These are phyloP conservation scores for Odontomyia ornata DNA, from an alignment of 2,888 invertebrate species.

Conservation along the genomic window DNA sequence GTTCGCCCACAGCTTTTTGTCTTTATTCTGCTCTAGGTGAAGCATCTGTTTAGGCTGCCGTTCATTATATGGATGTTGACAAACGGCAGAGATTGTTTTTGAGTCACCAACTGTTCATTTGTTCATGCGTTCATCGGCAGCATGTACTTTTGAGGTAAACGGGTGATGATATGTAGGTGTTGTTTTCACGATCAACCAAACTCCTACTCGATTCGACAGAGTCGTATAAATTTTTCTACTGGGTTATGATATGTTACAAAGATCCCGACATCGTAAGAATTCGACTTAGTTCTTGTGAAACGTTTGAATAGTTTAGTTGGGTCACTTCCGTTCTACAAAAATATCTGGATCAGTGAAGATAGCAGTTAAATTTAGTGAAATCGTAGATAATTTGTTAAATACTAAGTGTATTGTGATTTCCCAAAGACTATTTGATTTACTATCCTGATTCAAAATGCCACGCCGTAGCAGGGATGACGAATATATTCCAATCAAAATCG, in stretches of 20 bases:
- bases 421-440: not conserved
- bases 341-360: not conserved
- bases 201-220: conserved; percentile 24
- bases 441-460: conserved; percentile 55
- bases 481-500: conserved; percentile 63
- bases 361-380: not conserved
- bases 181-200: conserved; percentile 35
- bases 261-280: conserved; percentile 5
- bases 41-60: not conserved
- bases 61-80: conserved; percentile 20
- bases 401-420: not conserved
- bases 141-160: conserved; percentile 44
- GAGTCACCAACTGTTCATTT: conserved; percentile 11
- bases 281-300: conserved; percentile 40
- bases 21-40: not conserved
- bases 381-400: too few species aligned
- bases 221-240: conserved; percentile 32
- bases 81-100: not conserved
- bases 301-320: conserved; percentile 30
- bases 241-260: conserved; percentile 38
- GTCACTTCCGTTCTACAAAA: conserved; percentile 8
- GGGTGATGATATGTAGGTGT: conserved; percentile 27
- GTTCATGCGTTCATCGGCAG: not conserved
- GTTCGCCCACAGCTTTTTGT: conserved; percentile 1
- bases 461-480: conserved; percentile 57